phyloP scores from a whole-genome alignment of 2,888 invertebrate genomes.

The Agrochola lychnidis region DNA sequence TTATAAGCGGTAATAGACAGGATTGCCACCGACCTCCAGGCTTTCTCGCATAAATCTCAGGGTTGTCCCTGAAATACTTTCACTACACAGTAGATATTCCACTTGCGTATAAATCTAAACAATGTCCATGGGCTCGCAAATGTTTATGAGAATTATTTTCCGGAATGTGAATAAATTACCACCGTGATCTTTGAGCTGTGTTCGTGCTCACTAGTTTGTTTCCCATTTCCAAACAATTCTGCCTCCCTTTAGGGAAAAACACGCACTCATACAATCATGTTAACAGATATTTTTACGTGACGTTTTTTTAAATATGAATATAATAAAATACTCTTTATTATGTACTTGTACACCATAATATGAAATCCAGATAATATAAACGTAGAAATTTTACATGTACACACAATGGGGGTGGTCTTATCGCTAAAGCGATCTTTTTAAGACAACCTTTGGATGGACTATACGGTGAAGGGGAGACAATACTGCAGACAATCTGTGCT shows the following conservation, averaged over 20 bases:
- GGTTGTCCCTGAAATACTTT: constrained; percentile 23
- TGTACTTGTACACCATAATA: too few relatives aligned
- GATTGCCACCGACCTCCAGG: constrained; percentile 8
- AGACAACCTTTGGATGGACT: too few relatives aligned
- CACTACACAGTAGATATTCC: constrained; percentile 14
- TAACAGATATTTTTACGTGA: background rate
- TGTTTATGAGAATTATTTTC: background rate
- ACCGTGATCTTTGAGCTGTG: background rate
- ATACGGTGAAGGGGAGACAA: too few relatives aligned
- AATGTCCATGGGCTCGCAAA: constrained; percentile 1
- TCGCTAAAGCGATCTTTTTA: too few relatives aligned
- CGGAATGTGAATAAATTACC: background rate
- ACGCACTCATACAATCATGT: background rate
- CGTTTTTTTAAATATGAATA: background rate
- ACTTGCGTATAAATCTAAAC: constrained; percentile 5
- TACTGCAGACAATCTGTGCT: too few relatives aligned
- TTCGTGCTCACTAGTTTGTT: background rate
- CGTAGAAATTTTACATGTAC: too few relatives aligned
- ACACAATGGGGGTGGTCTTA: too few relatives aligned
- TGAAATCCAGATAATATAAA: too few relatives aligned
- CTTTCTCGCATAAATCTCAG: constrained; percentile 21
- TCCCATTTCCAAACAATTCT: background rate
- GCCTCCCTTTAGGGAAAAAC: background rate
- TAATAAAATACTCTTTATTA: too few relatives aligned
- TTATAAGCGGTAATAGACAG: constrained; percentile 8